A percentile compares a stretch with the other conserved stretches of the same genome.
phyloP scores from a whole-genome alignment of 2,797 vertebrate species.

The Phalloptychus januarius region DNA sequence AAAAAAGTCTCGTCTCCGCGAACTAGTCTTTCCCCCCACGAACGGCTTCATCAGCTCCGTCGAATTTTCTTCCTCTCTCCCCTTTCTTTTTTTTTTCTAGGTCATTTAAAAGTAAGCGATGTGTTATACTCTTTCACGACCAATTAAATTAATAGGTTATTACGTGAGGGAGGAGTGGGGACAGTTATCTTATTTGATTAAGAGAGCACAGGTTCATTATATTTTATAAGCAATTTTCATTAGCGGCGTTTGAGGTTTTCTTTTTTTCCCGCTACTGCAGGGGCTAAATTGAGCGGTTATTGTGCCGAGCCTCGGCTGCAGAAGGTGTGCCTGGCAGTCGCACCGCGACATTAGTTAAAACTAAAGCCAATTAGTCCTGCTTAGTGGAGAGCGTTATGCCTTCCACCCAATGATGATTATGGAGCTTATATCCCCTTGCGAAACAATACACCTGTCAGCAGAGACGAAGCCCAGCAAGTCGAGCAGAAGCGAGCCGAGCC shows the following conservation, averaged over 20 bases:
- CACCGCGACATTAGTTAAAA: constrained; percentile 94
- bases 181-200: constrained; percentile 97
- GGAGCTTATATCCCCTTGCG: constrained; percentile 91
- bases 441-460: constrained; percentile 99
- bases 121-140: constrained; percentile 97
- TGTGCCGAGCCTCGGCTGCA: constrained; percentile 88
- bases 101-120: constrained; percentile 99
- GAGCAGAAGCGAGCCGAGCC: constrained; percentile 91
- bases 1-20: constrained; percentile 59
- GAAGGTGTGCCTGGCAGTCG: constrained; percentile 92
- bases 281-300: constrained; percentile 95
- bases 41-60: constrained; percentile 79
- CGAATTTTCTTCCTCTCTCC: constrained; percentile 90
- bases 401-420: constrained; percentile 93
- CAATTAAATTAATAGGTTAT: constrained; percentile 99
- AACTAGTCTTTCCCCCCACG: constrained; percentile 66
- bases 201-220: constrained; percentile 97
- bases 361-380: constrained; percentile 98
- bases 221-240: constrained; percentile 99
- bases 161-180: constrained; percentile 75
- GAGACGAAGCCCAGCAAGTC: constrained; percentile 91
- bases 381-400: constrained; percentile 92
- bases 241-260: constrained; percentile 87
- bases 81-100: constrained; percentile 84
- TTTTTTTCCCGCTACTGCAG: constrained; percentile 93